Conservation (phyloP, 2,113 vertebrate genomes). For the Leuciscus idus region DNA sequence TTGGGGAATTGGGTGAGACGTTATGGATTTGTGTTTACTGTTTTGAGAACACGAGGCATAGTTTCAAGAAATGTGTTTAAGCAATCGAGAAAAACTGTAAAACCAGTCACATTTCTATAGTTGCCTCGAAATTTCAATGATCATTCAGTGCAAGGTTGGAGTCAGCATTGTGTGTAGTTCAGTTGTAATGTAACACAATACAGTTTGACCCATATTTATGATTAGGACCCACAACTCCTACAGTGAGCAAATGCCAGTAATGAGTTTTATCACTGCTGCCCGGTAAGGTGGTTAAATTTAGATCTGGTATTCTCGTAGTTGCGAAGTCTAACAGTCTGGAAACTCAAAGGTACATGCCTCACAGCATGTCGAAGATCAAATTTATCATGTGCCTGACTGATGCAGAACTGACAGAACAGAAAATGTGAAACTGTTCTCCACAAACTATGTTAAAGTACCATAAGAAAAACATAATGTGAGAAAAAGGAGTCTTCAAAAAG, state of each 20-base stretch:
- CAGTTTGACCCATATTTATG: background rate
- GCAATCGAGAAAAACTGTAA: too few relatives aligned
- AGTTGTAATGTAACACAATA: background rate
- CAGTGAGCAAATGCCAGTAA: constrained; percentile 36
- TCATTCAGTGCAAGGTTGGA: too few relatives aligned
- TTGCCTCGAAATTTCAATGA: too few relatives aligned
- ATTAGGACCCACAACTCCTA: constrained; percentile 11
- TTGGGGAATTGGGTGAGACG: too few relatives aligned
- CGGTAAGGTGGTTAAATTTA: constrained; percentile 50
- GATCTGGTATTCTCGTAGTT: constrained; percentile 11
- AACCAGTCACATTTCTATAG: too few relatives aligned
- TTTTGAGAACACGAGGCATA: too few relatives aligned
- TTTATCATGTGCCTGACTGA: background rate
- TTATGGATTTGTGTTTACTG: too few relatives aligned
- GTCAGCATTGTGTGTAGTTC: background rate
- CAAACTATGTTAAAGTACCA: background rate
- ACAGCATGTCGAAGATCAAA: constrained; percentile 18
- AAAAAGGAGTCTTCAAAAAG: background rate
- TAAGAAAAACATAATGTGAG: background rate
- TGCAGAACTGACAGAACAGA: background rate
- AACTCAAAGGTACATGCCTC: constrained; percentile 8
- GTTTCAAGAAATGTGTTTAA: too few relatives aligned
- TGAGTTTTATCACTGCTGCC: constrained; percentile 29
- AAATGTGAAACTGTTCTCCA: background rate
- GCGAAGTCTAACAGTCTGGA: background rate